Percentiles rank a stretch among this genome's conserved stretches.
phyloP scores from a whole-genome alignment of 2,797 vertebrate genomes.

The Enteromius unitaeniatus region DNA sequence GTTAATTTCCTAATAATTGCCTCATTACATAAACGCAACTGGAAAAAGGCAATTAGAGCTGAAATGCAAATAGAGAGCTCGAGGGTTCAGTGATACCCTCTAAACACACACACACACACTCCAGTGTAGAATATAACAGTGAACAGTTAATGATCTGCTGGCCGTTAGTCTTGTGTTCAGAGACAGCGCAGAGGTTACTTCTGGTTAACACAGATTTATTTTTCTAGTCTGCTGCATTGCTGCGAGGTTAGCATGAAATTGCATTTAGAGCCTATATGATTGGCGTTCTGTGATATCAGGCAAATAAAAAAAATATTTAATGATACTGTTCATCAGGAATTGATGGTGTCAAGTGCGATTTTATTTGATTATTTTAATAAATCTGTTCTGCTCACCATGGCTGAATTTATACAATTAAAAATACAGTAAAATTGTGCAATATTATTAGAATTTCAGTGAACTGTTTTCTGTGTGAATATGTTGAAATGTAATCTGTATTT shows the following conservation, averaged over 20 bases:
- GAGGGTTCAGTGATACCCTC: background rate
- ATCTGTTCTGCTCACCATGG: background rate
- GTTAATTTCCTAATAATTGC: constrained; percentile 38
- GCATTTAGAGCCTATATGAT: background rate
- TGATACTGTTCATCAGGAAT: no score
- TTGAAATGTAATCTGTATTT: background rate
- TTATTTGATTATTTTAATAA: background rate
- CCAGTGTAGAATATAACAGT: constrained; percentile 3
- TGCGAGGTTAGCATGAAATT: background rate
- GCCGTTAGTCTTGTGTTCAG: background rate
- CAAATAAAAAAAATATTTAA: background rate
- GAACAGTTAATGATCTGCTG: background rate
- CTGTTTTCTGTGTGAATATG: background rate
- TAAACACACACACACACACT: background rate
- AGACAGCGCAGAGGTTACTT: background rate
- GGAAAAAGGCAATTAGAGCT: constrained; percentile 35
- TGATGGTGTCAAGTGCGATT: background rate
- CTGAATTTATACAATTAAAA: background rate
- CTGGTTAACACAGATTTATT: constrained; percentile 3
- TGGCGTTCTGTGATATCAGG: background rate
- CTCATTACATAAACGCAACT: constrained; percentile 26
- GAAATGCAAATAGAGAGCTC: constrained; percentile 3
- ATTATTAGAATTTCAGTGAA: background rate
- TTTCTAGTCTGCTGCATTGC: background rate
- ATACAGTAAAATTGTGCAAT: background rate